phyloP scores from a whole-genome alignment of 2,113 vertebrate genomes.

The Ursus arctos region DNA sequence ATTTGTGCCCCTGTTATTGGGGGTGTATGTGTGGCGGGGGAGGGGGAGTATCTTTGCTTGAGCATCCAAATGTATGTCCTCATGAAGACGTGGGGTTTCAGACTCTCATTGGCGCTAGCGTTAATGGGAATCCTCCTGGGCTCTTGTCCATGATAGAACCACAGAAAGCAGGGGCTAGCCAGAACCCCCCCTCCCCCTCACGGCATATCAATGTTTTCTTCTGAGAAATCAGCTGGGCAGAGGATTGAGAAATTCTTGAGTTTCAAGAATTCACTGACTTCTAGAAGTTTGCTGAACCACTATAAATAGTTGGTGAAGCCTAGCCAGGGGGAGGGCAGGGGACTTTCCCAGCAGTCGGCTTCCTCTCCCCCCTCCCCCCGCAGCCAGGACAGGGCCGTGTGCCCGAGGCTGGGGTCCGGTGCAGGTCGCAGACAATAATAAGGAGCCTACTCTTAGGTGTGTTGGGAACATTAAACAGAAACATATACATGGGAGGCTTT shows the following conservation, averaged over 20 bases:
- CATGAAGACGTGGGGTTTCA: neutral
- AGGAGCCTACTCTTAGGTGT: neutral
- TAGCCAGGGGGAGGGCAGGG: neutral
- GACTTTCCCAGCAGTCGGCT: neutral
- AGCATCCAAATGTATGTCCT: neutral
- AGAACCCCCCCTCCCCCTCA: neutral
- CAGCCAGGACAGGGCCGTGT: neutral
- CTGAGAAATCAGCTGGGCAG: neutral
- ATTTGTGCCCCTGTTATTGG: neutral
- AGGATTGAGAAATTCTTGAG: neutral
- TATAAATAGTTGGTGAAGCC: neutral
- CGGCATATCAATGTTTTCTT: neutral
- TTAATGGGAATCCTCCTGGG: neutral
- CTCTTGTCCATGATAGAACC: neutral
- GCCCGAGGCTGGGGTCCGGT: neutral
- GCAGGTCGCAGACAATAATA: neutral
- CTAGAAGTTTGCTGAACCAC: neutral
- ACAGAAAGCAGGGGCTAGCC: neutral
- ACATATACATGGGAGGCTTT: neutral
- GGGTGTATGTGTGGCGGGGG: too few relatives aligned
- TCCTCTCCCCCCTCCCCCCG: neutral
- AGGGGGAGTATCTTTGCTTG: neutral
- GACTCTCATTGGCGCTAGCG: neutral
- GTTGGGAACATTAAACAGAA: neutral
- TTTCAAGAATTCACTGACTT: neutral